A percentile compares a stretch with the other conserved stretches of the same genome.
Conservation (phyloP, 1,140 invertebrate genomes). For the Agrypnia vestita region DNA sequence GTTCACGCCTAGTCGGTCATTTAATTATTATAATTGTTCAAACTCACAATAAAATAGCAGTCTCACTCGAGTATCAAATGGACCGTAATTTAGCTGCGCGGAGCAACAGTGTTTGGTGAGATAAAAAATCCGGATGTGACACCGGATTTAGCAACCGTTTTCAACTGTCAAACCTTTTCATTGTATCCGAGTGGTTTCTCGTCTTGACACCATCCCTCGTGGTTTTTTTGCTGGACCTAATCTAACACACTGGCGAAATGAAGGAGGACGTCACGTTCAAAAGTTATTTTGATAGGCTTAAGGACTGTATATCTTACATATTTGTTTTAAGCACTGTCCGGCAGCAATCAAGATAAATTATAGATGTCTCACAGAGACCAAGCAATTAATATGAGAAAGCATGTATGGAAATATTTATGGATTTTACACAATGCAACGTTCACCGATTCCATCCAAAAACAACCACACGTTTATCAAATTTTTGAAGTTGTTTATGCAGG, state of each 20-base stretch:
- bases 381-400: too few species aligned
- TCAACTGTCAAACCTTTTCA: conserved; percentile 39
- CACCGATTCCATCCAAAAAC: too few species aligned
- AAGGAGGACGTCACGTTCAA: neutral
- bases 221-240: conserved; percentile 1
- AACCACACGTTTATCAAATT: too few species aligned
- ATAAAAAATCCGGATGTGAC: conserved; percentile 46
- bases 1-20: neutral
- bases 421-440: too few species aligned
- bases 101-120: conserved; percentile 5
- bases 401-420: too few species aligned
- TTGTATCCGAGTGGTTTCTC: neutral
- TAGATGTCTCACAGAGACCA: too few species aligned
- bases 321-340: too few species aligned
- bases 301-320: too few species aligned
- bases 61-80: conserved; percentile 1
- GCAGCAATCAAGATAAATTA: too few species aligned
- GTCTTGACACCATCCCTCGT: conserved; percentile 16
- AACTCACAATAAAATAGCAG: conserved; percentile 24
- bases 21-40: conserved; percentile 20
- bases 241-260: neutral
- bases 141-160: conserved; percentile 36
- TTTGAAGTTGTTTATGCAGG: too few species aligned
- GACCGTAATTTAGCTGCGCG: neutral
- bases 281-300: neutral